phyloP scores from a whole-genome alignment of 2,113 vertebrate species.

The Syrmaticus mikado region DNA sequence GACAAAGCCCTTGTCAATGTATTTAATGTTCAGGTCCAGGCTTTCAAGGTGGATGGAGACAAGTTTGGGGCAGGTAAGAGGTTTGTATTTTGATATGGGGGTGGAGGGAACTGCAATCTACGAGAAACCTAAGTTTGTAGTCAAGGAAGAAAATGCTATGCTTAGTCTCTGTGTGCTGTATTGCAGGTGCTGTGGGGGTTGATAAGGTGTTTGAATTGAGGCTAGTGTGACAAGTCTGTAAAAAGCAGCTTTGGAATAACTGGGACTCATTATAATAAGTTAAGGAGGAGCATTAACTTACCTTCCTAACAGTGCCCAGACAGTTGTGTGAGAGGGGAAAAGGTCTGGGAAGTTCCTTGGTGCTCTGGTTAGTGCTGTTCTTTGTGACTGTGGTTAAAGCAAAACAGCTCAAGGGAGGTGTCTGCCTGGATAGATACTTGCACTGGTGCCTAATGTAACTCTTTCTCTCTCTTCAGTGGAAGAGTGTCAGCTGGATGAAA shows the following conservation, averaged over 20 bases:
- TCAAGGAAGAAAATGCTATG: background rate
- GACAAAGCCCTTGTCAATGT: conserved; percentile 80
- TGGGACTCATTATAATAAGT: background rate
- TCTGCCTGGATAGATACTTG: rapidly evolving
- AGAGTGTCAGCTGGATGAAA: conserved; percentile 91
- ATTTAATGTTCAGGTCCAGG: conserved; percentile 90
- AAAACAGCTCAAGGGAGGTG: background rate
- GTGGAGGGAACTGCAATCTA: background rate
- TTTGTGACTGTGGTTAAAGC: background rate
- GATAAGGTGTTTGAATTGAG: background rate
- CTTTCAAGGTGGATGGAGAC: conserved; percentile 83
- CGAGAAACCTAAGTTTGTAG: background rate
- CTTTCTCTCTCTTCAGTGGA: conserved; percentile 80
- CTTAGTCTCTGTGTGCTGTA: background rate
- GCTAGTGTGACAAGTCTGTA: background rate
- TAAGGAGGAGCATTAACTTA: background rate
- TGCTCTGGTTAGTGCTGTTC: background rate
- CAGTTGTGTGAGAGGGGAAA: background rate
- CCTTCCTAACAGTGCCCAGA: background rate
- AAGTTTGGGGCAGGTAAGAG: conserved; percentile 90
- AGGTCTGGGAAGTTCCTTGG: background rate
- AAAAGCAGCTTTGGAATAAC: background rate
- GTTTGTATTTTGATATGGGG: background rate
- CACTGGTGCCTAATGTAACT: background rate
- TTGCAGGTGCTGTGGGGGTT: background rate